Evolutionary conservation across 2,113 vertebrate genomes (phyloP), one percentile per base, ranked within the genome.

Genomic region (Poicephalus meyeri): DNA sequence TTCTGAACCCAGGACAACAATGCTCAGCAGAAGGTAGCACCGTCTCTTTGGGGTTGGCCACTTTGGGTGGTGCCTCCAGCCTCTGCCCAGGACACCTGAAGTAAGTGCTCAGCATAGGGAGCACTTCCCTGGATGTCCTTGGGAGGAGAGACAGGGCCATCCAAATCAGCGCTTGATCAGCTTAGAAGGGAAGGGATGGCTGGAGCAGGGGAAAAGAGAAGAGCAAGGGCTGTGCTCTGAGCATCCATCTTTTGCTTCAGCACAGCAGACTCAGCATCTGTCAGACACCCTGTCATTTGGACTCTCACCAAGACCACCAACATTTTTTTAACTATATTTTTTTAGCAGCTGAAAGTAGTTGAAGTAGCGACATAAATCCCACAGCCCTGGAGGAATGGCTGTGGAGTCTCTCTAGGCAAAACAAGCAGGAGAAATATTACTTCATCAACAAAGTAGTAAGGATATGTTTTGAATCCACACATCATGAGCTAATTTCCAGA

Each of bases 401-500:
- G 31, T 70, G 41, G n/a, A 71, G 39, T 72, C 79, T 77, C 58
- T 50, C 80, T 93, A 79, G 52, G 71, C 25, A 91, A 89, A 95
- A 84, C 26, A 85, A 89, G 56, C 39, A 61, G 19, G 31, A 89
- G 52, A 94, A 89, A 56, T 72, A 87, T 31, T 77, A 61, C 70
- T 76, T 92, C 69, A 94, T 56, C 71, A 83, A 41, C 29, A 69
- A 79, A 91, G 42, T 72, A 56, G 52, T 76, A 65, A 91, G 73
- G 49, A 46, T 28, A 5, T 74, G 26, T 92, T 95, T 93, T 78
- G 61, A 91, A 71, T 79, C 80, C 65, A 55, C 64, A 61, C 77
- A 89, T 86, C 77, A 72, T 70, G 71, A 94, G 47, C 89, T 81
- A 89, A 93, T 88, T 74, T 74, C 47, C 72, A 81, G 89, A 71